Conservation (phyloP, 1,140 invertebrate species). For the Hirudo medicinalis region DNA sequence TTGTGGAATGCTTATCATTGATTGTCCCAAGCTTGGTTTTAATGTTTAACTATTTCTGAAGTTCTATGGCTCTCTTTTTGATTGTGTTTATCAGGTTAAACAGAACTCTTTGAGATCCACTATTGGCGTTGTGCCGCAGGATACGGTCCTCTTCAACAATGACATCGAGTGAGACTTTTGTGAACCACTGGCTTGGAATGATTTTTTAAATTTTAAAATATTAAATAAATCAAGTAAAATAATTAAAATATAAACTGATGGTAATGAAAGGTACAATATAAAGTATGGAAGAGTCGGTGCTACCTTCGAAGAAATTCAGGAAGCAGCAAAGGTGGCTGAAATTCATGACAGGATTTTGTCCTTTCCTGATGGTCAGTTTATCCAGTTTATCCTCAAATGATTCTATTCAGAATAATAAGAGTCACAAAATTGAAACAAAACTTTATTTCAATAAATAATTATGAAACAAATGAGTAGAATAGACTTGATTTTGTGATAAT, state of each 20-base stretch:
- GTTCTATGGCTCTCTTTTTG: background rate
- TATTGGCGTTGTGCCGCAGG: conserved; percentile 89
- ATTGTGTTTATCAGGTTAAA: conserved; percentile 45
- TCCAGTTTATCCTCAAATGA: background rate
- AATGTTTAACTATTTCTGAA: background rate
- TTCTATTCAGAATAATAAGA: no score
- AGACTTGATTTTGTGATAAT: no score
- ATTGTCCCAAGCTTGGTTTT: no score
- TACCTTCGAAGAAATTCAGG: conserved; percentile 64
- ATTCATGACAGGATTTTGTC: conserved; percentile 80
- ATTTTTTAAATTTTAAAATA: no score
- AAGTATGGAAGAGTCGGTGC: conserved; percentile 72
- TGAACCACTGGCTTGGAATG: no score
- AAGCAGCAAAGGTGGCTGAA: conserved; percentile 76
- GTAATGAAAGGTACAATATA: conserved; percentile 64
- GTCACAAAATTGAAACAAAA: no score
- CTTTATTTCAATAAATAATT: no score
- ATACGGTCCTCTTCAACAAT: conserved; percentile 92
- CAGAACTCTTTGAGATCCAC: conserved; percentile 59
- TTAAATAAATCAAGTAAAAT: no score
- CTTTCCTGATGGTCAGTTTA: conserved; percentile 60
- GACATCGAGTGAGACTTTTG: conserved; percentile 53
- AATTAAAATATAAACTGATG: no score
- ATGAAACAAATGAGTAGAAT: no score
- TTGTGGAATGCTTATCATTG: no score